Evolutionary conservation across 2,797 vertebrate genomes (phyloP), one percentile per base, ranked within the genome.

Genomic region (Orestias chungarensis): DNA sequence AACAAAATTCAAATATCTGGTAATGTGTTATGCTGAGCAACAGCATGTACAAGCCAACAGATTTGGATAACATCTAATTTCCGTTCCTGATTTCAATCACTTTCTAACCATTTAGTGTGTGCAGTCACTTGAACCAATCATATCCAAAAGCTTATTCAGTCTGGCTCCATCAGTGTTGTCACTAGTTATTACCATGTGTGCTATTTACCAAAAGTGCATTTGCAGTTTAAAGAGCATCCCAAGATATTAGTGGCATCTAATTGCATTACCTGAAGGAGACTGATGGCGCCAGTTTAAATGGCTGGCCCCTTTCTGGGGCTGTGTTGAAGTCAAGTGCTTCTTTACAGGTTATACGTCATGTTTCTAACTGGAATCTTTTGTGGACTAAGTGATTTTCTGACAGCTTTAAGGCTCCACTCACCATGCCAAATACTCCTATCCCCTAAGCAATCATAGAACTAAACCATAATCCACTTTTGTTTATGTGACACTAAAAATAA

Each of bases 251-350:
- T 94, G 92, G 93, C 91, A 94, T 93, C 94, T 95, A 95, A 95
- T 95, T 95, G 94, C 94, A 95, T 95, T 95, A 95, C 94, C 94
- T 95, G 93, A 75, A 93, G 92, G 91, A 95, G 94, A 95, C 93
- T 93, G 92, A 95, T 93, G 95, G 95, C 94, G 94, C 94, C 95
- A 91, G 93, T 93, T 94, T 93, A 95, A 95, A 92, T 77, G 92
- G 85, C 85, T 93, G 92, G 93, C 88, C 89, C 46, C 87, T 84
- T 82, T 88, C 87, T 93, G 89, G 89, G 92, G 80, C 93, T 93
- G 90, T 93, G 92, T 93, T 86, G 93, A 94, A 92, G 90, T 91
- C 93, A 94, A 95, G 93, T 94, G 92, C 91, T 93, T 91, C 92
- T 95, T 93, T 92, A 92, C 92, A 94, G 93, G 92, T 93, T 92